Base-by-base conservation (phyloP, 2,888 invertebrate genomes). In the Agapostemon virescens region DNA sequence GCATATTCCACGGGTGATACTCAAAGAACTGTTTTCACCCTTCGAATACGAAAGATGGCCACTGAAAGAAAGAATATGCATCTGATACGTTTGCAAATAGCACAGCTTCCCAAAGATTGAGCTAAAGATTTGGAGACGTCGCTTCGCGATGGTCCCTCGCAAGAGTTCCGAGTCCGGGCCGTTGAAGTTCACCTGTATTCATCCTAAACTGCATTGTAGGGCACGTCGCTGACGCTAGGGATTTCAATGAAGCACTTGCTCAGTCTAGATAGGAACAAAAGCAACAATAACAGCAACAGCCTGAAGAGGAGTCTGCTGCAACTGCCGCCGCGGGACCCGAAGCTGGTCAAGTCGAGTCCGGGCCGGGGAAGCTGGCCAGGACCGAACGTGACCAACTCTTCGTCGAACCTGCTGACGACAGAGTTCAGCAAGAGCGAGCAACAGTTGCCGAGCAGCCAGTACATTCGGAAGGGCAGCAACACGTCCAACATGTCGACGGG, bases 311-410 rank as follows among this genome's bases (percentile, higher is more conserved):
- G 94, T 84, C 93, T 96, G 33, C 93, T 96, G 0, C 96, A 96
- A 91, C 93, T 96, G 84, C 96, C 96, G 0, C 94, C 96, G 0
- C 93, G 96, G 55, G 97, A 97, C 89, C 94, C 95, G 0, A 97
- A 97, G 90, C 94, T 96, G 49, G 95, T 95, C 0, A 97, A 97
- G 92, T 95, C 95, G 1, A 96, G 96, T 26, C 96, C 96, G 0
- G 96, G 97, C 0, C 94, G 97, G 67, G 97, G 97, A 0, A 97
- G 97, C 4, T 97, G 97, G 97, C 97, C 97, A 0, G 97, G 97
- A 0, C 97, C 97, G 0, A 96, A 95, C 63, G 92, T 94, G 7
- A 93, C 93, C 0, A 95, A 94, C 0, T 94, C 94, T 93, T 94
- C 63, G 92, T 94, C 86, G 92, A 94, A 84, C 90, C 93, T 5